Base-by-base conservation (phyloP, 2,888 invertebrate species). In the Ganaspis brasiliensis region DNA sequence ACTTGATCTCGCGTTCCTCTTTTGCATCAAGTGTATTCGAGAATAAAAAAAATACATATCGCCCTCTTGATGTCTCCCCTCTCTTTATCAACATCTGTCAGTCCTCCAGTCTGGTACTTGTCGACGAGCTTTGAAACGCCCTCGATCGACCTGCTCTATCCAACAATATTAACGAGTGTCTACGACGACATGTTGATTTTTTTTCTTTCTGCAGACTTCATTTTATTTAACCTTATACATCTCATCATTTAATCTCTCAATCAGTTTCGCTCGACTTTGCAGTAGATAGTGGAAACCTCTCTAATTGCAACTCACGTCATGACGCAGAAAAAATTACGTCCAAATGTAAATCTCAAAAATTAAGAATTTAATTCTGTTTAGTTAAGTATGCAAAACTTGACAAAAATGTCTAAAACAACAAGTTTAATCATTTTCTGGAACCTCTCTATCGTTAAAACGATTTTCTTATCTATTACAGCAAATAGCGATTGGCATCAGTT, bases 71-170 rank as follows among this genome's bases (percentile, higher is more conserved):
- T 67, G 31, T 16, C 37, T n/a, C 71, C 55, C 45, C 37, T 14
- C 73, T 35, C 71, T 55, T 55, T 75, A 71, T 75, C 74, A 56
- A 52, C 35, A 49, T 74, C 67, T 52, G 67, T 67, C 16, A 67
- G 26, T 49, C 45, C 40, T 63, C 21, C 12, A 26, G 59, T 3
- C 31, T 67, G 67, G 67, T 10, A 67, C 24, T 67, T 67, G 67
- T 45, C 67, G 45, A 67, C 21, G 21, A 14, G 67, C 45, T 21
- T 67, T 67, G 24, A 45, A 67, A 67, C 45, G 37, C 67, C 67
- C 67, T 67, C 35, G 57, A 59, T 59, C 59, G 59, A 59, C 59
- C 59, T 59, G 59, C 59, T 31, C 59, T 10, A 59, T 31, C 59
- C 59, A 26, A 59, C 35, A n/a, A 59, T 49, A 12, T 56, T 56